These are phyloP conservation scores for Noctua janthe DNA, from an alignment of 2,888 invertebrate species.

Conservation along the genomic window DNA sequence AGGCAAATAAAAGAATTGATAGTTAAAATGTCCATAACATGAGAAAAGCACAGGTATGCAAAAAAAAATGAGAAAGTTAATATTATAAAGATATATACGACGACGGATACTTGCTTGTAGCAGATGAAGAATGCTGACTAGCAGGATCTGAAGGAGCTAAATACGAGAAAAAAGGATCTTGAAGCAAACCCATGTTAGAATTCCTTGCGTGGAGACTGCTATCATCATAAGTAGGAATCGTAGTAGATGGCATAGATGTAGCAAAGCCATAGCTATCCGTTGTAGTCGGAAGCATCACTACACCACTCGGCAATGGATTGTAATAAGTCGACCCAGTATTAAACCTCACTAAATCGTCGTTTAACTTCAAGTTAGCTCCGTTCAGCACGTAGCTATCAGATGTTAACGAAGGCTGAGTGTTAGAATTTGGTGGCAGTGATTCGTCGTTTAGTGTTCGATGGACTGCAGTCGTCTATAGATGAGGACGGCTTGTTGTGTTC, in stretches of 20 bases:
- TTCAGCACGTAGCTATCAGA: conserved; percentile 87
- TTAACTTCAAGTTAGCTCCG: conserved; percentile 83
- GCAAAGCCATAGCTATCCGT: conserved; percentile 80
- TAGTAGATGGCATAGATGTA: conserved; percentile 74
- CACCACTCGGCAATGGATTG: conserved; percentile 78
- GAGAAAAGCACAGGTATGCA: conserved; percentile 9
- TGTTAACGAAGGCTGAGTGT: conserved; percentile 76
- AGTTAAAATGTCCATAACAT: conserved; percentile 5
- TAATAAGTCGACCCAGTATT: conserved; percentile 79
- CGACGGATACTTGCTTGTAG: conserved; percentile 80
- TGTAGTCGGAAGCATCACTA: conserved; percentile 79
- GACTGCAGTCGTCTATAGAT: conserved; percentile 83
- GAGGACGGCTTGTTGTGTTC: conserved; percentile 90
- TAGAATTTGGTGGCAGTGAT: conserved; percentile 84
- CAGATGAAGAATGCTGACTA: conserved; percentile 74
- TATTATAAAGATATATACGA: conserved; percentile 84
- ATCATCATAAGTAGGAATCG: conserved; percentile 84
- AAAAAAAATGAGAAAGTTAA: conserved; percentile 1
- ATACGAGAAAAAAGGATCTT: conserved; percentile 85
- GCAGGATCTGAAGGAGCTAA: conserved; percentile 77
- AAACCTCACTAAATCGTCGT: conserved; percentile 83
- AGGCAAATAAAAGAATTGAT: neutral
- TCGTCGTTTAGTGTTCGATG: conserved; percentile 87
- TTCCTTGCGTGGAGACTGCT: conserved; percentile 75
- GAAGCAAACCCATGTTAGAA: conserved; percentile 74